phyloP scores from a whole-genome alignment of 53 echinoderm and acorn worm genomes.

The Luidia sarsii region DNA sequence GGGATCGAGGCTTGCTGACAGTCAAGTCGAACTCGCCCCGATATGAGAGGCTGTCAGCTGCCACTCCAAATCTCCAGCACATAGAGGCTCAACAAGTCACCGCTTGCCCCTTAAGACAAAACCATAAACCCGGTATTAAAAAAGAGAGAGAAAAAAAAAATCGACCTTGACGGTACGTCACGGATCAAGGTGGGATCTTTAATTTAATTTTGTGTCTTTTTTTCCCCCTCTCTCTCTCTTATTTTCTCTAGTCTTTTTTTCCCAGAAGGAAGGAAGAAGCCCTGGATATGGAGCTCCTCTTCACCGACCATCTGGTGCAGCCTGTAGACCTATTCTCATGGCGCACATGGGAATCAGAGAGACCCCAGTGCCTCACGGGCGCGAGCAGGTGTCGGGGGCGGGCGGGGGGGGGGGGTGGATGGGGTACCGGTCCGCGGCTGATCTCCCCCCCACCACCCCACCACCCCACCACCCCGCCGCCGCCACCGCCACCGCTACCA shows the following conservation, averaged over 20 bases:
- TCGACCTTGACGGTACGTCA: constrained; percentile 33
- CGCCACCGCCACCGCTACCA: too few relatives aligned
- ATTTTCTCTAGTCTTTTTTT: neutral
- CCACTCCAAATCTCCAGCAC: too few relatives aligned
- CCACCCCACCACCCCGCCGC: too few relatives aligned
- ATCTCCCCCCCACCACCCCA: too few relatives aligned
- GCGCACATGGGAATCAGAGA: constrained; percentile 42
- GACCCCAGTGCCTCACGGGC: constrained; percentile 32
- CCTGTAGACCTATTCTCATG: constrained; percentile 37
- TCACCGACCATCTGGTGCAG: constrained; percentile 20
- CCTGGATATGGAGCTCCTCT: neutral
- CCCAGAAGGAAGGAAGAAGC: constrained; percentile 18
- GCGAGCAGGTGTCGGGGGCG: constrained; percentile 9
- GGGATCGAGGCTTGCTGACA: too few relatives aligned
- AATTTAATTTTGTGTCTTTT: neutral
- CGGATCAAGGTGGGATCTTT: neutral
- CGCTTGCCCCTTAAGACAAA: too few relatives aligned
- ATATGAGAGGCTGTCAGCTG: too few relatives aligned
- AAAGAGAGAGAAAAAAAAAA: neutral
- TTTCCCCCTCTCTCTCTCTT: neutral
- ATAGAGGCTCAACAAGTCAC: too few relatives aligned
- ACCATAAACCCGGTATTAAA: too few relatives aligned
- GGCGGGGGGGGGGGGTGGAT: too few relatives aligned
- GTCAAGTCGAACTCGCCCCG: too few relatives aligned
- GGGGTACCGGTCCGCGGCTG: too few relatives aligned